Evolutionary conservation across 2,113 vertebrate genomes (phyloP), one percentile per base, ranked within the genome.

Genomic region (Actenoides hombroni): DNA sequence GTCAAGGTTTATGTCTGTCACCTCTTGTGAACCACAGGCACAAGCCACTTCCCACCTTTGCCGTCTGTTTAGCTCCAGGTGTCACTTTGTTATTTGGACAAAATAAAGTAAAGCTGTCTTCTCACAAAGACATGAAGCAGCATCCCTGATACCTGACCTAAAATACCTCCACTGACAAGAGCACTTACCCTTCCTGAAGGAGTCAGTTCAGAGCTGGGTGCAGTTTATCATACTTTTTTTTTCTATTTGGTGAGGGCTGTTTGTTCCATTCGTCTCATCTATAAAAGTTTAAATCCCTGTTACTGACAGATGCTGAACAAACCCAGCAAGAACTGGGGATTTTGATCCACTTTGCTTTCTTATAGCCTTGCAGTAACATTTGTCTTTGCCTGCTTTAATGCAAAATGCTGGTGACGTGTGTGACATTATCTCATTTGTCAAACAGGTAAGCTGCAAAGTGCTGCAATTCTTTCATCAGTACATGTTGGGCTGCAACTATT

Each of bases 401-500:
- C 29, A 33, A 92, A 60, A 26, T 24, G 46, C 28, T 29, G 54
- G 29, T 15, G 64, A 82, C 29, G 24, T 11, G 33, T 75, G 88
- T 94, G 94, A 81, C 49, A 6, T 68, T 61, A 40, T 95, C 78
- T 71, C 19, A 40, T 94, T 96, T 97, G 51, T 90, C 83, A 91
- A 88, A 87, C 97, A 99, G 99, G 98, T 98, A 28, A 98, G 98
- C 96, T 99, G 99, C 97, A 99, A 99, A 94, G 98, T 99, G 81
- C 77, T 99, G 48, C 99, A 99, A 14, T 99, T 99, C 94, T 99
- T 99, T 86, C 98, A 99, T 96, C 99, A 99, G 97, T 99, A 99
- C 97, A 99, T 99, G 98, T 92, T 99, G 98, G 98, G 99, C 26
- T 99, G 99, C 97, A 99, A 99, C 86, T 99, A 99, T 75, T 99